Evolutionary conservation across 2,797 vertebrate genomes (phyloP), one percentile per base, ranked within the genome.

Genomic region (Margarornis squamiger): DNA sequence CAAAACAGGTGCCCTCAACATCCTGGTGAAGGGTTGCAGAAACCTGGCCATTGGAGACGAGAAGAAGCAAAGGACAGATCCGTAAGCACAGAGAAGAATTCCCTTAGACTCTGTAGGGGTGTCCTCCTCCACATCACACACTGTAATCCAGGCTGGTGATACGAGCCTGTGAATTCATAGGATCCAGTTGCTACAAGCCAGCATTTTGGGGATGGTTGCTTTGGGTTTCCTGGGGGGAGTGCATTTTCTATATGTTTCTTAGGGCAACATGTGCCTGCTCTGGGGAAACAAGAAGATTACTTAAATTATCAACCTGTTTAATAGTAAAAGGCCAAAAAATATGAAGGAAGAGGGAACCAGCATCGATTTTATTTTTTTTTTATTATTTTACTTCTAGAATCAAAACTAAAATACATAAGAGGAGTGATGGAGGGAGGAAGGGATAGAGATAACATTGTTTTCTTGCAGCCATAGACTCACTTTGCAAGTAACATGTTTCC

Each of bases 1-100:
- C 98, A 99, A 99, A 98, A 99, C 99, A 4, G 99, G 99, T 2
- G 99, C 99, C 36, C 99, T 99, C 95, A 99, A 98, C 83, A 97
- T 99, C 92, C 96, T 98, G 97, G 98, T 99, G 94, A 99, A 98
- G 92, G 98, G 99, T 96, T 99, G 99, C 97, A 98, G 98, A 95
- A 99, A 99, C 97, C 98, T 99, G 97, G 99, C 99, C 41, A 94
- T 98, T 12, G 99, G 98, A 65, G 99, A 99, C 20, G 99, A 99
- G 96, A 99, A 97, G 98, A 99, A 97, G 97, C 99, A 99, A 78
- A 99, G 99, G 95, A 99, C 99, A 0, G 99, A 99, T 73, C 98
- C 99, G 99, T 99, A 98, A 98, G 99, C 85, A 70, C 48, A 26
- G 45, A 73, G 20, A 34, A 16, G 10, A 43, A 52, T 75, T 76